A percentile compares a stretch with the other conserved stretches of the same genome.
These are phyloP conservation scores for Trematocara nigrifrons DNA, from an alignment of 2,113 vertebrate genomes.

Conservation along the genomic window DNA sequence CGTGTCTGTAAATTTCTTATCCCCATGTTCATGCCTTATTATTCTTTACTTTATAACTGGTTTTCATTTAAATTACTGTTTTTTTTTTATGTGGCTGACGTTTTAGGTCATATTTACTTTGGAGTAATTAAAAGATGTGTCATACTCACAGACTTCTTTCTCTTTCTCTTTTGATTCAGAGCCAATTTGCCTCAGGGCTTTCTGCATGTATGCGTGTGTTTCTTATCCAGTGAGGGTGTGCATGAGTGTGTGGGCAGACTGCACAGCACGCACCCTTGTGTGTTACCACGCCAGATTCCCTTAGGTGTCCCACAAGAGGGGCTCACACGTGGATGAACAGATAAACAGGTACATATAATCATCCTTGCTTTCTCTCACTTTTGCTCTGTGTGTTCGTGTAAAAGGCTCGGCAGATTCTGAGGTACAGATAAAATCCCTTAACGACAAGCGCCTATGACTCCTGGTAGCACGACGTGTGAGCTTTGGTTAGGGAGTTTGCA, in stretches of 20 bases:
- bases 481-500: not conserved
- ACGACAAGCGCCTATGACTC: not conserved
- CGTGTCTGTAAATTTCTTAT: not conserved
- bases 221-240: not conserved
- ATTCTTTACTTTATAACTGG: not conserved
- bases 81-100: not conserved
- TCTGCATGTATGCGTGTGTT: not conserved
- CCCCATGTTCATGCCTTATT: not conserved
- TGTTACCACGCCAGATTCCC: conserved; percentile 48
- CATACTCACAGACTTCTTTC: not conserved
- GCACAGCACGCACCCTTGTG: conserved; percentile 36
- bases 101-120: not conserved
- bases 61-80: not conserved
- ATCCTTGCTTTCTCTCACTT: not conserved
- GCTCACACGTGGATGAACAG: not conserved
- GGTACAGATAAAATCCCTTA: not conserved
- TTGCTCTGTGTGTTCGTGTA: not conserved
- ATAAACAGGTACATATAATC: not conserved
- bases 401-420: not conserved
- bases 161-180: not conserved
- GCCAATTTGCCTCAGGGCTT: conserved; percentile 6
- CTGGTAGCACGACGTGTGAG: not conserved
- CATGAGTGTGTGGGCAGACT: conserved; percentile 21
- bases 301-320: conserved; percentile 9
- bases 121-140: not conserved